Evolutionary conservation across 2,797 vertebrate species (phyloP), one percentile per base, ranked within the genome.

Genomic region (Pseudochaenichthys georgianus): DNA sequence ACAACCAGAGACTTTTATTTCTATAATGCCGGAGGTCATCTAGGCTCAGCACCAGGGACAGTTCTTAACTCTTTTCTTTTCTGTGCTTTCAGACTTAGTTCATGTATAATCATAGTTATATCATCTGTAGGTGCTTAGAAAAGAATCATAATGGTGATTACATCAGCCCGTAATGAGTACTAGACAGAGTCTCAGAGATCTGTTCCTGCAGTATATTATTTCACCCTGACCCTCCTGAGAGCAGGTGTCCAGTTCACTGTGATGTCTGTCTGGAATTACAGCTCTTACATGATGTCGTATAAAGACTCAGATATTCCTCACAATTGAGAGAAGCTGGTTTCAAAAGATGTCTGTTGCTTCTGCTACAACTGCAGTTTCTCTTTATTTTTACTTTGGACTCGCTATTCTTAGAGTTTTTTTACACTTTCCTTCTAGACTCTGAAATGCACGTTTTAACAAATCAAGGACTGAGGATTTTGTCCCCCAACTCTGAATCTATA

Each of bases 61-160:
- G 34, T 12, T 46, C 21, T 47, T 12, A 50, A n/a, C 51, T 10
- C 28, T 65, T 34, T 11, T 45, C 69, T 23, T 21, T n/a, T 64
- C 3, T 46, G 38, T 60, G 59, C 73, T 64, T 51, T 46, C 57
- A 60, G 58, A 61, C 54, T 61, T 38, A 71, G 59, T 45, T 53
- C 28, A 10, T 47, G 15, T 38, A 3, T 61, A 59, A 80, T 78
- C 51, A 51, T 3, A 45, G 66, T 67, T 75, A 71, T 48, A 38
- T 38, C 7, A 38, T 6, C 34, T 38, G 38, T 70, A 73, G 59
- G 16, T 54, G 9, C 31, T 43, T 23, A 17, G 57, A 21, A 3
- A 48, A 48, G 80, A 75, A 70, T 58, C 69, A 47, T 65, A 63
- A 77, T 58, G 61, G 52, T 9, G 21, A 75, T 84, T 78, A 73